Evolutionary conservation across 2,888 invertebrate genomes (phyloP), one percentile per base, ranked within the genome.

Genomic region (Mechanitis messenoides): DNA sequence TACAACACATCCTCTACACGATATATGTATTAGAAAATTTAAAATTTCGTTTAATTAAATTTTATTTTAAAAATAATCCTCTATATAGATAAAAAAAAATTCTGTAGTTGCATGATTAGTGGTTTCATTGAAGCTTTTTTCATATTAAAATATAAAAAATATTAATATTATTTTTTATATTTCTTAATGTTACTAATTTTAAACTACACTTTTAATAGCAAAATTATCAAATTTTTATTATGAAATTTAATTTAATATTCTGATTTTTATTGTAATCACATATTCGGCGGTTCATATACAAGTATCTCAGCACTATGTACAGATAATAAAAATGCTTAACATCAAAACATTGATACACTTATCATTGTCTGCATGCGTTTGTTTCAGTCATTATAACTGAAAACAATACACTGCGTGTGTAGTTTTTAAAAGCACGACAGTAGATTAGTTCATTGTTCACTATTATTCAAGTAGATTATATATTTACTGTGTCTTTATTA

Each of bases 261-360:
- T 50, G 50, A 31, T 50, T 28, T 50, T 7, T 50, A 31, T 31
- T 35, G 4, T 5, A 35, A 35, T 35, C 3, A 35, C 6, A 35
- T 35, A 35, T 35, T 50, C 11, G 28, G 28, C 31, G 31, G 31
- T 31, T 28, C 0, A 50, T 50, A 50, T 31, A 28, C 6, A 12
- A 12, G 5, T n/a, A 31, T 9, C 7, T 31, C 31, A 31, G 9
- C 28, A 50, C 31, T 31, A 50, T 9, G 35, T 35, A 42, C 9
- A 31, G 31, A 50, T 50, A 50, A 50, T 50, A 28, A 50, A 50
- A 3, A n/a, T 50, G 50, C 31, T 50, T 50, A 50, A 50, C 50
- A 50, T 31, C 50, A 31, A 50, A 11, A 50, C 50, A 50, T 50
- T 50, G 31, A 50, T 11, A 31, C 28, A 50, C 28, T 50, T 50